Conservation (phyloP, 2,888 invertebrate genomes). For the Aplocera efformata region DNA sequence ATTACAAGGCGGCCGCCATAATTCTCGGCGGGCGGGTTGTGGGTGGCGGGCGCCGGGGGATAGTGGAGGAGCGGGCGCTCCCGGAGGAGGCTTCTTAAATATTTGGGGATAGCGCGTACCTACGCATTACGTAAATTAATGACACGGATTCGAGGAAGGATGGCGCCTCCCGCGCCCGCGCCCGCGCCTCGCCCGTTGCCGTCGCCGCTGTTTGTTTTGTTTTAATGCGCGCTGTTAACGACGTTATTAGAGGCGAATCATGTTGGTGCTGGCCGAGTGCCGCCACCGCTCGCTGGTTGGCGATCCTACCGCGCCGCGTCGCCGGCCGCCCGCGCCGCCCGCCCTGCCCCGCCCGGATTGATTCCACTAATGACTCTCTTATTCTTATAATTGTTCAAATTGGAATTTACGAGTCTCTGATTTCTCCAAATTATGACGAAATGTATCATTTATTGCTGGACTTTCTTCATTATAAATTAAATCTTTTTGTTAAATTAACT, state of each 20-base stretch:
- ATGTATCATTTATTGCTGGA: slow-evolving; percentile 53
- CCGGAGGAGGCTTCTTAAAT: slow-evolving; percentile 81
- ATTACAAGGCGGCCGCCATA: slow-evolving; percentile 84
- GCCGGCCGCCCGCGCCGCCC: slow-evolving; percentile 27
- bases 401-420: slow-evolving; percentile 51
- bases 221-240: slow-evolving; percentile 79
- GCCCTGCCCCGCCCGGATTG: slow-evolving; percentile 43
- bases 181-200: slow-evolving; percentile 29
- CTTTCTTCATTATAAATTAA: slow-evolving; percentile 40
- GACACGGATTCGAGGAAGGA: slow-evolving; percentile 81
- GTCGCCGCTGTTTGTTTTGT: slow-evolving; percentile 75
- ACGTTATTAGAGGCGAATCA: slow-evolving; percentile 77
- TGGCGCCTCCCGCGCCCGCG: slow-evolving; percentile 68
- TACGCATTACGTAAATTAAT: slow-evolving; percentile 82
- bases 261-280: slow-evolving; percentile 37
- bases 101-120: slow-evolving; percentile 81
- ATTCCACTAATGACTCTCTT: slow-evolving; percentile 75
- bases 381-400: slow-evolving; percentile 70
- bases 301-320: not conserved
- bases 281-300: slow-evolving; percentile 27
- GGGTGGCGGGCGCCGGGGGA: slow-evolving; percentile 56
- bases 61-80: slow-evolving; percentile 77
- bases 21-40: slow-evolving; percentile 76
- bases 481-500: slow-evolving; percentile 24
- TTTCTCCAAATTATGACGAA: slow-evolving; percentile 47